A percentile compares a stretch with the other conserved stretches of the same genome.
Conservation (phyloP, 2,888 invertebrate species). For the Boloria euphrosyne region DNA sequence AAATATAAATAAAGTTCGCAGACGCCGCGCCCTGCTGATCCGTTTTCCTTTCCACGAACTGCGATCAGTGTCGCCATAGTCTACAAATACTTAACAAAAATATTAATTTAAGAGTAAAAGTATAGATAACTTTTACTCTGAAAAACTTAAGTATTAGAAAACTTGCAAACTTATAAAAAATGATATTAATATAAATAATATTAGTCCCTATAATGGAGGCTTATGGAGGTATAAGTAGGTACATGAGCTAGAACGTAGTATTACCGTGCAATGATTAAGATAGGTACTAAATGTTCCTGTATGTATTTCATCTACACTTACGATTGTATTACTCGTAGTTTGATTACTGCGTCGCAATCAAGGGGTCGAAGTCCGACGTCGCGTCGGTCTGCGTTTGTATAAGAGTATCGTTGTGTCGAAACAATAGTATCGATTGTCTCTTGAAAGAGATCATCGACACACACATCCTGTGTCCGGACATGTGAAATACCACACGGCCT, state of each 20-base stretch:
- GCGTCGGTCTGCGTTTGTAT: conserved; percentile 24
- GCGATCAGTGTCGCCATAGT: conserved; percentile 36
- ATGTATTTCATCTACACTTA: conserved; percentile 9
- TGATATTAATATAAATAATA: not conserved
- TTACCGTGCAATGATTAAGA: conserved; percentile 1
- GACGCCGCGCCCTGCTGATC: conserved; percentile 60
- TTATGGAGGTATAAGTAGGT: not conserved
- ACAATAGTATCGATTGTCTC: conserved; percentile 38
- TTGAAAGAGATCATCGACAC: conserved; percentile 36
- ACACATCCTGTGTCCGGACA: conserved; percentile 34
- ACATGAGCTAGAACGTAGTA: not conserved
- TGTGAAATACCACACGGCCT: conserved; percentile 23
- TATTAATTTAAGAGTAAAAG: not conserved
- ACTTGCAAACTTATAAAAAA: not conserved
- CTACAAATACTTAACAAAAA: conserved; percentile 18
- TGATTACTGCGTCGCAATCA: conserved; percentile 32
- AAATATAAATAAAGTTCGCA: conserved; percentile 65
- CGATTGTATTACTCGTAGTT: conserved; percentile 1
- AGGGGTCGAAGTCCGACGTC: conserved; percentile 39
- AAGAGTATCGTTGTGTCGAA: conserved; percentile 31
- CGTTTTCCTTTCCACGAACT: conserved; percentile 59
- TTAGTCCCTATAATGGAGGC: not conserved
- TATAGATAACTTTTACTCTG: not conserved
- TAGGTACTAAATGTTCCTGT: conserved; percentile 6
- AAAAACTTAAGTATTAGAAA: not conserved